phyloP scores from a whole-genome alignment of 2,113 vertebrate species.

The Alligator sinensis region DNA sequence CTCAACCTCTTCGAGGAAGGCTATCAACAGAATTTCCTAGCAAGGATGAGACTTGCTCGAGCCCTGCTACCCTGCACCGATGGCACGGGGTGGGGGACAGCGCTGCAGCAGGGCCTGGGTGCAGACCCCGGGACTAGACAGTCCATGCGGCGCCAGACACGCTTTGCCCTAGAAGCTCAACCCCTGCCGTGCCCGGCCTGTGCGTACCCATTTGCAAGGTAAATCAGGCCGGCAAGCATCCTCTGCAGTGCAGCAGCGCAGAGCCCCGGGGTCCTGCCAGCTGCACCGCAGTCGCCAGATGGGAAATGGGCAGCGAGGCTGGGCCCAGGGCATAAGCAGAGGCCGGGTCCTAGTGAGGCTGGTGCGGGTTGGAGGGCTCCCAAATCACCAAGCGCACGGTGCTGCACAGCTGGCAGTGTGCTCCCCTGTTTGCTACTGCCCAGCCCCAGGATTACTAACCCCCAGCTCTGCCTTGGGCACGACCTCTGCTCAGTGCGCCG shows the following conservation, averaged over 20 bases:
- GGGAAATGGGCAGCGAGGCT: no score
- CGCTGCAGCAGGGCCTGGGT: not conserved
- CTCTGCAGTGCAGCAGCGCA: rapidly evolving
- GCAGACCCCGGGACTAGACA: not conserved
- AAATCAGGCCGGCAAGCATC: not conserved
- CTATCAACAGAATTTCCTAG: no score
- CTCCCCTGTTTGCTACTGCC: not conserved
- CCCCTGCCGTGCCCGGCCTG: rapidly evolving
- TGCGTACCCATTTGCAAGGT: not conserved
- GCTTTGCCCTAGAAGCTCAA: rapidly evolving
- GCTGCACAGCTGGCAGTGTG: not conserved
- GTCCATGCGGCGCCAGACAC: rapidly evolving
- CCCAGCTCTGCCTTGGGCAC: no score
- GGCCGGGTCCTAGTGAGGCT: not conserved
- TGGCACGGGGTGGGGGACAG: not conserved
- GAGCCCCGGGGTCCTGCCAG: rapidly evolving
- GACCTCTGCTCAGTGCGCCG: no score
- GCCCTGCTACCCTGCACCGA: not conserved
- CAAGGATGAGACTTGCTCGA: no score
- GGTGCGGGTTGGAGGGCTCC: not conserved
- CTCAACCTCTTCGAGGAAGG: no score
- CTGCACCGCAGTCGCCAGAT: no score
- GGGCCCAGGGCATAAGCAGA: not conserved
- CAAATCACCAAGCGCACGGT: no score
- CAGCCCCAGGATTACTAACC: no score